Conservation (phyloP, 2,888 invertebrate species). For the Leptinotarsa tumamoca region DNA sequence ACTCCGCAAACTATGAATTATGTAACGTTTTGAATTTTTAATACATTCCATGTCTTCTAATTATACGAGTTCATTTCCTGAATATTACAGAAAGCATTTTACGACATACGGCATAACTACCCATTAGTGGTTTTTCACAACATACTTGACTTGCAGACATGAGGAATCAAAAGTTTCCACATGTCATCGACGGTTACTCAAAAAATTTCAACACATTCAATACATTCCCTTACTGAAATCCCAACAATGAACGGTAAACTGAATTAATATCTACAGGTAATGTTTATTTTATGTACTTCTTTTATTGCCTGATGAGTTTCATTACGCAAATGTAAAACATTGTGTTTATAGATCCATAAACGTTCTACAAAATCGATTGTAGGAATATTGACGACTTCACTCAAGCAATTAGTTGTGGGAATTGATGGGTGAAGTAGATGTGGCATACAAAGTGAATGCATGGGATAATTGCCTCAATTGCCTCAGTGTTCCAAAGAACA, state of each 20-base stretch:
- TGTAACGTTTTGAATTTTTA: not conserved
- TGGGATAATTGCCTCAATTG: not conserved
- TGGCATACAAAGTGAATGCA: not conserved
- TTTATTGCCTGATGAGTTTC: constrained; percentile 13
- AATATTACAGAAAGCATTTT: constrained; percentile 19
- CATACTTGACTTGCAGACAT: not conserved
- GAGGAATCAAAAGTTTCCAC: constrained; percentile 13
- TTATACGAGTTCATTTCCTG: not conserved
- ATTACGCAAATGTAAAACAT: constrained; percentile 21
- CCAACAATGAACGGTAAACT: constrained; percentile 10
- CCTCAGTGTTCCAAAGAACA: not conserved
- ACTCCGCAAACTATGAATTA: not conserved
- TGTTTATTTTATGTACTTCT: constrained; percentile 16
- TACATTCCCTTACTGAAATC: not conserved
- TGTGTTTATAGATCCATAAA: constrained; percentile 14
- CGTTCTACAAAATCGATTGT: constrained; percentile 9
- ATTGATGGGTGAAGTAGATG: not conserved
- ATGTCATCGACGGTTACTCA: constrained; percentile 2
- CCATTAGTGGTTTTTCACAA: constrained; percentile 26
- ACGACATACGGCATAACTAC: constrained; percentile 11
- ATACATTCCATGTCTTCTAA: not conserved
- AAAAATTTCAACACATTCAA: not conserved
- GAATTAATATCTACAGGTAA: constrained; percentile 11
- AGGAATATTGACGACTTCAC: not conserved
- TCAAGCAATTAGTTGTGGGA: not conserved